Conservation (phyloP, 2,113 vertebrate genomes). For the Pollimyrus isidori region DNA sequence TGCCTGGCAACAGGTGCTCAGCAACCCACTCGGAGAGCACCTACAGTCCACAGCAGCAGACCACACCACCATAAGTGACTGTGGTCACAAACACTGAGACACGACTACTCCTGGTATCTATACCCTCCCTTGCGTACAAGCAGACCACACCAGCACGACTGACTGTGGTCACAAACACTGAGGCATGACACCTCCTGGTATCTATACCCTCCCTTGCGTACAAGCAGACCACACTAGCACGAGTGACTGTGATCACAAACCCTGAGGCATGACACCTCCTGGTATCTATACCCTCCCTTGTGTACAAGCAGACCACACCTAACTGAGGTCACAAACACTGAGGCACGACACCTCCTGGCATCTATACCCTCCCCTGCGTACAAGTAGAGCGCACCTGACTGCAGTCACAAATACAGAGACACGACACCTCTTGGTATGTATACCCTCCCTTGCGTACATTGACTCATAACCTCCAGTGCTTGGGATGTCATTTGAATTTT, state of each 20-base stretch:
- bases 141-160: neutral
- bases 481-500: neutral
- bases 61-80: neutral
- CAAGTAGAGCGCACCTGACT: neutral
- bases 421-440: neutral
- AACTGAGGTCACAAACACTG: neutral
- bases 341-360: neutral
- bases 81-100: neutral
- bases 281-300: neutral
- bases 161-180: neutral
- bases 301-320: neutral
- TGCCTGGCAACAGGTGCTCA: conserved; percentile 1
- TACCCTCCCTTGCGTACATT: neutral
- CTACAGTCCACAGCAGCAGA: neutral
- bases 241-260: neutral
- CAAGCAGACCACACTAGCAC: neutral
- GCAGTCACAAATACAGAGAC: neutral
- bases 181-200: neutral
- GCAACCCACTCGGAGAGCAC: neutral
- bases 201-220: neutral
- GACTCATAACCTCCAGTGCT: neutral
- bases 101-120: no score
- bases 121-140: neutral
- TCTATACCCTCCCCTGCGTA: neutral
- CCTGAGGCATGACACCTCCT: neutral